Evolutionary conservation across 2,797 vertebrate genomes (phyloP), one percentile per base, ranked within the genome.

Genomic region (Micrastur ruficollis): DNA sequence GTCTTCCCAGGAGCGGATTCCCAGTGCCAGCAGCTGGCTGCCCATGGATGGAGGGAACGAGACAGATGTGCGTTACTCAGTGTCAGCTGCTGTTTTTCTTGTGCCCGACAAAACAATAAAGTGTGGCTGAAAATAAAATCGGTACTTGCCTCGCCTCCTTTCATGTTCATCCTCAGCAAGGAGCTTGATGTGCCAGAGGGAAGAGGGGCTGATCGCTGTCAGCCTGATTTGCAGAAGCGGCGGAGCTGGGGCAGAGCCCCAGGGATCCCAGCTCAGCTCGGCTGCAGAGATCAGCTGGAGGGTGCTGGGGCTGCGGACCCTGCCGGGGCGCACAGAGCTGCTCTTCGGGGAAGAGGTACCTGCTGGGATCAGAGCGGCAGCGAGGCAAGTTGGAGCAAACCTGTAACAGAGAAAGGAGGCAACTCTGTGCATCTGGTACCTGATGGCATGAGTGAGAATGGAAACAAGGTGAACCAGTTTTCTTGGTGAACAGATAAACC

Each of bases 121-220:
- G 29, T 49, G 49, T 11, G 61, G n/a, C 61, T 84, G 82, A 36
- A 81, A 81, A 89, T 20, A 32, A 74, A 84, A 70, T 23, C 3
- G 4, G 47, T 16, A 5, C 29, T 49, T 42, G 26, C 36, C 26
- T 72, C 16, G 11, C 61, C 42, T 81, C 55, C 40, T 55, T 44
- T 68, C 8, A 0, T 31, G 59, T 31, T 56, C 42, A 5, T 1
- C 4, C 55, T 73, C 59, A 26, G 49, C 40, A 25, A 12, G 0
- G 72, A 82, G 58, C 32, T 75, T 34, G 15, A 32, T 46, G 31
- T 29, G 29, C 58, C 53, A 17, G 59, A 65, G 58, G n/a, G 44
- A 34, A 44, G n/a, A 67, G 78, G 73, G 14, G 11, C 31, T 25
- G 61, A 32, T 67, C 23, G 63, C 26, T 89, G 18, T 53, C 47